These are phyloP conservation scores for Okapia johnstoni DNA, from an alignment of 2,113 vertebrate genomes.

Conservation along the genomic window DNA sequence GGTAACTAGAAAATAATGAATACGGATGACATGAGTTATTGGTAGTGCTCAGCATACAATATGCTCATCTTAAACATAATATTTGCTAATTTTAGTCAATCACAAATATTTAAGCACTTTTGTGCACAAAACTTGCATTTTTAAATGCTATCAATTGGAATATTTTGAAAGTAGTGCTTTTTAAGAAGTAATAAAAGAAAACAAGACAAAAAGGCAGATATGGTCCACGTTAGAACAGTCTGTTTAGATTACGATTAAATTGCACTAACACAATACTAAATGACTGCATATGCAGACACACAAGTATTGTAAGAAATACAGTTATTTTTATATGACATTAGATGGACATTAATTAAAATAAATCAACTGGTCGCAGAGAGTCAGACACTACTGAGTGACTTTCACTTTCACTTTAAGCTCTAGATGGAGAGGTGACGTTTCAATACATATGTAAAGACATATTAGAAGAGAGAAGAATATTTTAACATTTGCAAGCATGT, in stretches of 20 bases:
- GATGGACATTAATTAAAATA: constrained; percentile 20
- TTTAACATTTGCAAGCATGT: not conserved
- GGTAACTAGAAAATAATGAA: not conserved
- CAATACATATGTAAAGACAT: not conserved
- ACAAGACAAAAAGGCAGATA: not conserved
- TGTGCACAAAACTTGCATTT: not conserved
- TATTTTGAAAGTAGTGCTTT: not conserved
- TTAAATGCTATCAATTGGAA: not conserved
- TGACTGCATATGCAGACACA: constrained; percentile 54
- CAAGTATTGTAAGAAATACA: constrained; percentile 50
- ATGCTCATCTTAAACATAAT: not conserved
- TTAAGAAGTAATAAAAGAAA: constrained; percentile 2
- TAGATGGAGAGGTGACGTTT: not conserved
- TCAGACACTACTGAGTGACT: not conserved
- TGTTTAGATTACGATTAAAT: constrained; percentile 51
- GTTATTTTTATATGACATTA: constrained; percentile 66
- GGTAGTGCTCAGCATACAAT: not conserved
- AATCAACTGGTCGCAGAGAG: not conserved
- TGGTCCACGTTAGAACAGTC: not conserved
- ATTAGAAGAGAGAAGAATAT: not conserved
- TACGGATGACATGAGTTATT: not conserved
- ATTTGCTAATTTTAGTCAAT: not conserved
- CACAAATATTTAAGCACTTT: not conserved
- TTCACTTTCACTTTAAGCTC: not conserved
- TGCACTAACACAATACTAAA: constrained; percentile 34